Base-by-base conservation (phyloP, 1,140 invertebrate species). In the Aricia agestis region DNA sequence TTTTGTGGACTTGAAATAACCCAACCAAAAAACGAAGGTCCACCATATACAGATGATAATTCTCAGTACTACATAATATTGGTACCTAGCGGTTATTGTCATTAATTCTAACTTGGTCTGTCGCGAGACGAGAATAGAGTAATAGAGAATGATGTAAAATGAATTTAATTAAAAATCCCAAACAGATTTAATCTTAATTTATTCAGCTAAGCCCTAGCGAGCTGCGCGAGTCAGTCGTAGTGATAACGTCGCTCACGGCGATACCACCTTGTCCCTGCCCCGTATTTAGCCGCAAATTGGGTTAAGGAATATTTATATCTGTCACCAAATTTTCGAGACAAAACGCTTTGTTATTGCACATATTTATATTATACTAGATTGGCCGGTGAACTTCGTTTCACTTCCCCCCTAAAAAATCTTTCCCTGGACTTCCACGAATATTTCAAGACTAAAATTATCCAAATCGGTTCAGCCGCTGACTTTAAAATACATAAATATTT, bases 171-270 rank as follows among this genome's bases (percentile, higher is more conserved):
- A 87, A 85, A 81, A 74, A 25, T 25, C 25, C 76, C 69, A 73
- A 25, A 25, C 25, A 75, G 80, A 84, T 78, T 78, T 84, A 79
- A 85, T 82, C 72, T 72, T 85, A 87, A 86, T 82, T 83, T 80
- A 79, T 82, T 82, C 79, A 76, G 71, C 74, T 70, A 77, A 72
- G 74, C 70, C 71, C 67, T 58, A 70, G 72, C 36, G 72, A 66
- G 65, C 80, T 59, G 52, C 80, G 78, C 83, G 74, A 84, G 79
- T 79, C 79, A 80, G 68, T 73, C 70, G 41, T 36, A 10, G 74
- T 81, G 85, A 87, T 87, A 87, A 85, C 78, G 85, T 87, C 85
- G 85, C 76, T 86, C 81, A 84, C 81, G 84, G 79, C 75, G 77
- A 76, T 77, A 75, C 70, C 77, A 72, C 78, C 77, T 79, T 73